These are phyloP conservation scores for Saimiri boliviensis DNA, from an alignment of 2,113 vertebrate species.

Conservation along the genomic window DNA sequence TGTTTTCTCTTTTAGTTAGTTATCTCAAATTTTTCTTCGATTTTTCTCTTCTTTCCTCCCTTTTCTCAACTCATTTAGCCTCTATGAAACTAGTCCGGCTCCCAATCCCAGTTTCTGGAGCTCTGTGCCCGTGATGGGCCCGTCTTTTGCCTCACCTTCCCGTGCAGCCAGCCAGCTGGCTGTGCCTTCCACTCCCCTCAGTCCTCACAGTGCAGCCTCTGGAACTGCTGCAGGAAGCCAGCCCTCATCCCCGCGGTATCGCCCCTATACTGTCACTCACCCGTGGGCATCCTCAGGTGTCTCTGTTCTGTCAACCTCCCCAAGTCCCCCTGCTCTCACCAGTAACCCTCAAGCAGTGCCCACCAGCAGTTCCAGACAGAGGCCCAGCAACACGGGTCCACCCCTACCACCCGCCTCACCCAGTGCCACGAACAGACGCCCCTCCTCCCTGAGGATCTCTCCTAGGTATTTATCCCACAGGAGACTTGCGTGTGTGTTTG, in stretches of 20 bases:
- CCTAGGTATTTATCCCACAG: conserved; percentile 91
- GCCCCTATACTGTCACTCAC: conserved; percentile 90
- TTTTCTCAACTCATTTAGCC: conserved; percentile 90
- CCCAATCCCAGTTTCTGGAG: conserved; percentile 80
- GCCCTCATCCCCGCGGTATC: conserved; percentile 91
- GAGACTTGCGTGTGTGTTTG: conserved; percentile 72
- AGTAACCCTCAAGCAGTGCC: conserved; percentile 81
- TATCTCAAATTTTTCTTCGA: conserved; percentile 55
- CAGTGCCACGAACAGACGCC: conserved; percentile 82
- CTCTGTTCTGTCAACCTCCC: conserved; percentile 79
- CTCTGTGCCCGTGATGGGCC: conserved; percentile 75
- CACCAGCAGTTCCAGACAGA: conserved; percentile 81
- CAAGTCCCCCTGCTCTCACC: conserved; percentile 78
- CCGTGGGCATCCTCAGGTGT: conserved; percentile 78
- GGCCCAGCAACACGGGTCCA: conserved; percentile 80
- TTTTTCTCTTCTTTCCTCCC: conserved; percentile 72
- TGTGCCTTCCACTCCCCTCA: conserved; percentile 64
- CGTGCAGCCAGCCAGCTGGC: conserved; percentile 73
- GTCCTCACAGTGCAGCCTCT: conserved; percentile 64
- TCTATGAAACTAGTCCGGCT: conserved; percentile 95
- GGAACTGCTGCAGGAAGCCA: conserved; percentile 83
- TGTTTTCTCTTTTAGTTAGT: conserved; percentile 53
- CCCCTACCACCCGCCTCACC: conserved; percentile 85
- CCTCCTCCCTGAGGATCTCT: conserved; percentile 89
- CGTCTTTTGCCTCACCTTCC: conserved; percentile 80